Evolutionary conservation across 2,888 invertebrate species (phyloP).

Genomic region (Pollenia angustigena): DNA sequence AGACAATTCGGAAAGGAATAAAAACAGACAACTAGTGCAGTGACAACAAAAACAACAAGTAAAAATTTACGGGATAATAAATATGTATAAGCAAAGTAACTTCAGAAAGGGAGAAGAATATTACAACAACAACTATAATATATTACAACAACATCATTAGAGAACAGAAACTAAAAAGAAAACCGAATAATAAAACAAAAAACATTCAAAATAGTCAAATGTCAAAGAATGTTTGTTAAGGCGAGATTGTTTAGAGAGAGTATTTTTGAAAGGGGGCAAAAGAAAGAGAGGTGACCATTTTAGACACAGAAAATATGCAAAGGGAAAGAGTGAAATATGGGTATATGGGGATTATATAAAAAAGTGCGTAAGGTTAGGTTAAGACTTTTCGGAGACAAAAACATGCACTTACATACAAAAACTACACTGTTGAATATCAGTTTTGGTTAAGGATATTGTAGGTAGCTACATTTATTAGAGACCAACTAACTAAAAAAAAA

Average conservation of each 20-base stretch:
- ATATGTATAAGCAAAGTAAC: constrained; percentile 6
- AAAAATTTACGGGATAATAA: constrained; percentile 29
- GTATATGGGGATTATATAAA: not conserved
- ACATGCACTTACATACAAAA: constrained; percentile 30
- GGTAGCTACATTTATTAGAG: not conserved
- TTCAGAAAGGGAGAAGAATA: not conserved
- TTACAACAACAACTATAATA: constrained; percentile 32
- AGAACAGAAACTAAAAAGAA: not conserved
- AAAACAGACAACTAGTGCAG: constrained; percentile 50
- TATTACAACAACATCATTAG: constrained; percentile 14
- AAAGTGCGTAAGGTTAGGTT: constrained; percentile 72
- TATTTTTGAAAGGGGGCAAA: not conserved
- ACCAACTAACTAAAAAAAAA: not conserved
- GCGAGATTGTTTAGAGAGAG: constrained; percentile 9
- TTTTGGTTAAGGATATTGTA: not conserved
- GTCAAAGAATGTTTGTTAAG: constrained; percentile 36
- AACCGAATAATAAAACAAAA: not conserved
- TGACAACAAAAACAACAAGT: constrained; percentile 43
- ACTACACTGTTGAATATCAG: constrained; percentile 54
- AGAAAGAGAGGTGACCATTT: constrained; percentile 1
- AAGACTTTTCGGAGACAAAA: constrained; percentile 49
- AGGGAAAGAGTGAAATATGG: not conserved
- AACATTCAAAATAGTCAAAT: constrained; percentile 48
- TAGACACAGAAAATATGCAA: not conserved
- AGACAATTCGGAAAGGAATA: constrained; percentile 69